Evolutionary conservation across 1,140 invertebrate species (phyloP), one percentile per base, ranked within the genome.

Genomic region (Hylaeus anthracinus): DNA sequence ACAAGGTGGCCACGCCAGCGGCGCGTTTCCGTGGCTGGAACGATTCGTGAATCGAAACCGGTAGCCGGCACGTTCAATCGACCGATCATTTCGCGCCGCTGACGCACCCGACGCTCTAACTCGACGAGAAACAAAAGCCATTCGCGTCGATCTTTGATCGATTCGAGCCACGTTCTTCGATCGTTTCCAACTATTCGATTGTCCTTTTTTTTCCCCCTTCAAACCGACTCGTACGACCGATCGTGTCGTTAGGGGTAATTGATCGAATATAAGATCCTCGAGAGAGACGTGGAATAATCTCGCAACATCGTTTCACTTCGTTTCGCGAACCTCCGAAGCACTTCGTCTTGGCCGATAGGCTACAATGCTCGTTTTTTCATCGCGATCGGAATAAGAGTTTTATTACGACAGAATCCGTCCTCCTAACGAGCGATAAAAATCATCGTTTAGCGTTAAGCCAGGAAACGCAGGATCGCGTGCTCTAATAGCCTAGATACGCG

Each of bases 61-160:
- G 79, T 45, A 51, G 45, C 63, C 45, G 12, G 55, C 45, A 51
- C 8, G 26, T 80, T 81, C 70, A 81, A 81, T 81, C 64, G 79
- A 77, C 65, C 79, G 79, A 81, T 81, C 70, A 81, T 81, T 81
- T 81, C 79, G 56, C 65, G 73, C 58, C 1, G 15, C 48, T 67
- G 73, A 70, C 73, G 73, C 41, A 43, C 43, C 55, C 65, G 39
- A 26, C 41, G 51, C 55, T 55, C 73, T 64, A 41, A 3, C 8
- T 58, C 37, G 39, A 12, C 74, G 55, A 48, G 39, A 14, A 67
- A 67, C 74, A 67, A 69, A 67, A 69, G 64, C 48, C 39, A 55
- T 67, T 76, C 64, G 6, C 14, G 64, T 45, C 73, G 1, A 5
- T 14, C 63, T 0, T 3, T 58, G 53, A 56, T 51, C 66, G 55